phyloP scores from a whole-genome alignment of 23 tunicate genomes.

The Oikopleura dioica region DNA sequence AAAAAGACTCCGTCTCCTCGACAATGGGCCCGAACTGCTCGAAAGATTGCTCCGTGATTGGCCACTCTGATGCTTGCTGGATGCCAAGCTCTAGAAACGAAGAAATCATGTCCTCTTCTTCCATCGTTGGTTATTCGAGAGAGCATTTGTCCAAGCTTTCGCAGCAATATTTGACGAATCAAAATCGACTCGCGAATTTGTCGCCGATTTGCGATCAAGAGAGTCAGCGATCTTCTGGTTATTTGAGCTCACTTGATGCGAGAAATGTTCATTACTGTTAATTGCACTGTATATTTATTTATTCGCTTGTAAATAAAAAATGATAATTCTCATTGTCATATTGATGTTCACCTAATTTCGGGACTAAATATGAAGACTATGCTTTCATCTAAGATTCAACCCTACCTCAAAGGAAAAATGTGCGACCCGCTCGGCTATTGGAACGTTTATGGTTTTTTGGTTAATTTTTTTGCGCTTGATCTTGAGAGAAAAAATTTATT shows the following conservation, averaged over 20 bases:
- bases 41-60: neutral
- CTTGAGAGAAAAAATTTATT: too few species aligned
- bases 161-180: neutral
- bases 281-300: too few species aligned
- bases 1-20: neutral
- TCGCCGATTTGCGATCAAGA: neutral
- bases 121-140: neutral
- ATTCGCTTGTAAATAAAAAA: too few species aligned
- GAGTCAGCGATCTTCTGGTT: neutral
- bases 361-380: too few species aligned
- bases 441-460: too few species aligned
- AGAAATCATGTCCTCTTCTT: neutral
- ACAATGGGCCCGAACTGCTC: conserved; percentile 9
- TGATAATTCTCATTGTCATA: too few species aligned
- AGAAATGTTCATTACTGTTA: neutral
- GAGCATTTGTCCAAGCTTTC: neutral
- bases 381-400: too few species aligned
- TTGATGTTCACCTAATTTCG: too few species aligned
- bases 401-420: too few species aligned
- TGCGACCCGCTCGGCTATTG: too few species aligned
- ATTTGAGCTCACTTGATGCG: neutral
- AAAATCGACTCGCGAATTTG: neutral
- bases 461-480: too few species aligned
- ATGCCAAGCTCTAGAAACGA: conserved; percentile 5
- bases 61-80: conserved; percentile 11